Evolutionary conservation across 2,888 invertebrate genomes (phyloP), one percentile per base, ranked within the genome.

Genomic region (Lasioglossum morio): DNA sequence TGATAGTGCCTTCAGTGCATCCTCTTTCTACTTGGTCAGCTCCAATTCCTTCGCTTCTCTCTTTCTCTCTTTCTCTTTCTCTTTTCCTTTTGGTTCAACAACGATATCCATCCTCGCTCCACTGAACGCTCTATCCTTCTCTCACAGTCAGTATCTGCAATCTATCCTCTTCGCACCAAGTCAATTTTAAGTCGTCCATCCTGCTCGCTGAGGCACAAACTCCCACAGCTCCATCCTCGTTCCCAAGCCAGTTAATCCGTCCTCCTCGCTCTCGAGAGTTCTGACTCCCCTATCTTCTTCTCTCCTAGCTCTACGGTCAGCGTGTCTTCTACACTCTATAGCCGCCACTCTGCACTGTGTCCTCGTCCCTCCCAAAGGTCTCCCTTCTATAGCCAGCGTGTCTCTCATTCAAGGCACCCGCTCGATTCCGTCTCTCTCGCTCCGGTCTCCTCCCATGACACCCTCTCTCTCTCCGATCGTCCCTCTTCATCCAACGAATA

Each of bases 401-500:
- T 81, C 40, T 46, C 74, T 72, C 79, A 72, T 81, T 84, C 73
- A 53, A 76, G 23, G 23, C 53, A n/a, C 34, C 57, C 37, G 16
- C 48, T 34, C 30, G 30, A 16, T 27, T 16, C 30, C 63, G 30
- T 27, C 77, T 57, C 19, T n/a, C 37, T 84, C 69, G 1, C 57
- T 37, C 37, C 23, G 2, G 60, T 30, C 30, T 14, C 27, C 46
- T 23, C 30, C 53, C 34, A 19, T 37, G 34, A 16, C 12, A 19
- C 34, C 5, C 66, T 30, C n/a, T 85, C n/a, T 84, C 74, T 14
- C 37, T 88, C 43, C 14, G 23, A 16, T 78, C 69, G 80, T 66
- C 19, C 12, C 4, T 79, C 73, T 34, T 46, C 8, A 27, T 77
- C 30, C 8, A 8, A 8, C 72, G 8, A n/a, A 40, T 48, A 34